A percentile compares a stretch with the other conserved stretches of the same genome.
Evolutionary conservation across 2,888 invertebrate species (phyloP).

Genomic region (Tiphia femorata): DNA sequence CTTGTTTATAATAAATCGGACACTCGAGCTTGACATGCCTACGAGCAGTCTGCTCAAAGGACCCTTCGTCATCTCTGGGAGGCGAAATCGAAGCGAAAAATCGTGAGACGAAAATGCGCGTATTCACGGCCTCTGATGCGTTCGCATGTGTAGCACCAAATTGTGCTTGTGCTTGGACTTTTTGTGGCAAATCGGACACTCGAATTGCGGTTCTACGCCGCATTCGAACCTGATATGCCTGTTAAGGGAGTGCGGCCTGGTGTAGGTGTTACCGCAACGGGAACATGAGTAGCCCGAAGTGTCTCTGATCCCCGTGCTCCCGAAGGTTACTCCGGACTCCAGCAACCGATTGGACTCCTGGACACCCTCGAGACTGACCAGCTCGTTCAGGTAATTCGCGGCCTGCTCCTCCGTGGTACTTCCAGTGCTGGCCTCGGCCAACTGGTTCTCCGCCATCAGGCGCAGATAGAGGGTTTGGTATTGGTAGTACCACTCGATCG

Average conservation of each 20-base stretch:
- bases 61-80: too few relatives aligned
- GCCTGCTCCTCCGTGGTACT: background rate
- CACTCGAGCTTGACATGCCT: too few relatives aligned
- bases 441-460: slow-evolving; percentile 51
- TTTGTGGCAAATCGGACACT: slow-evolving; percentile 75
- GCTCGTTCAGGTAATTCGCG: background rate
- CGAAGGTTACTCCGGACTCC: background rate
- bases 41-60: too few relatives aligned
- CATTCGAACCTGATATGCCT: slow-evolving; percentile 75
- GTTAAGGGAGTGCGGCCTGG: slow-evolving; percentile 72
- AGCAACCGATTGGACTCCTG: background rate
- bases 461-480: slow-evolving; percentile 55
- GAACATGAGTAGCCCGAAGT: slow-evolving; percentile 66
- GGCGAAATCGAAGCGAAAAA: too few relatives aligned
- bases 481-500: slow-evolving; percentile 58
- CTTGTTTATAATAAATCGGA: too few relatives aligned
- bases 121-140: slow-evolving; percentile 64
- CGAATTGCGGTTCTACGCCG: slow-evolving; percentile 74
- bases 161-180: slow-evolving; percentile 73
- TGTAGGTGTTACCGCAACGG: slow-evolving; percentile 74
- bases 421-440: slow-evolving; percentile 17
- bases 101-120: too few relatives aligned
- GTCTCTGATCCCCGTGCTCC: slow-evolving; percentile 22
- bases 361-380: background rate
- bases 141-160: slow-evolving; percentile 70